Evolutionary conservation across 1,140 invertebrate species (phyloP).

Genomic region (Caenorhabditis briggsae): DNA sequence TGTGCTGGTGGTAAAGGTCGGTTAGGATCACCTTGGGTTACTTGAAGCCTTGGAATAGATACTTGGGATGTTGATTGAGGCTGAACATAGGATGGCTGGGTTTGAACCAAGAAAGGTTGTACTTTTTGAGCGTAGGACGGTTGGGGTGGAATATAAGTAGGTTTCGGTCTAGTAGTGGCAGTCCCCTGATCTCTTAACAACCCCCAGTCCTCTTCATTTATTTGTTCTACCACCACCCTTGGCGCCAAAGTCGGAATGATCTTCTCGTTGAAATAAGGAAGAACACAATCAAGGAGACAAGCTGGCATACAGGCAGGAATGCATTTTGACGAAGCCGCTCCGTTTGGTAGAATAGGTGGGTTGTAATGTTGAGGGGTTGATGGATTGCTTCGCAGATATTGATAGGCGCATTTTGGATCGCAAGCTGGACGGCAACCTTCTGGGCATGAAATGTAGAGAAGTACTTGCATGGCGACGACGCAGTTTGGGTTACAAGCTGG

Average conservation of each 20-base stretch:
- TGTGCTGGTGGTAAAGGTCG: neutral
- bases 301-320: constrained; percentile 54
- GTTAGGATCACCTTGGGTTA: neutral
- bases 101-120: neutral
- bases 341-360: constrained; percentile 27
- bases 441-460: constrained; percentile 33
- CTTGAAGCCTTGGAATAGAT: neutral
- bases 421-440: constrained; percentile 59
- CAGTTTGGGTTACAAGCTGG: constrained; percentile 46
- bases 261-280: constrained; percentile 16
- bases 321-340: constrained; percentile 1
- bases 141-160: neutral
- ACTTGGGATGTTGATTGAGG: neutral
- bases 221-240: constrained; percentile 3
- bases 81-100: constrained; percentile 28
- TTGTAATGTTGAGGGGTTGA: constrained; percentile 7
- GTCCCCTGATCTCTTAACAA: neutral
- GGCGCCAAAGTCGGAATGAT: neutral
- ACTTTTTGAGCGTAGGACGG: neutral
- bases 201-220: constrained; percentile 21
- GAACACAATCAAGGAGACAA: constrained; percentile 28
- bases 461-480: constrained; percentile 37
- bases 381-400: constrained; percentile 37
- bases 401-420: constrained; percentile 44
- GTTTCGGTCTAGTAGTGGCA: neutral